Conservation (phyloP, 2,113 vertebrate genomes). For the Chamaetylas fuelleborni region DNA sequence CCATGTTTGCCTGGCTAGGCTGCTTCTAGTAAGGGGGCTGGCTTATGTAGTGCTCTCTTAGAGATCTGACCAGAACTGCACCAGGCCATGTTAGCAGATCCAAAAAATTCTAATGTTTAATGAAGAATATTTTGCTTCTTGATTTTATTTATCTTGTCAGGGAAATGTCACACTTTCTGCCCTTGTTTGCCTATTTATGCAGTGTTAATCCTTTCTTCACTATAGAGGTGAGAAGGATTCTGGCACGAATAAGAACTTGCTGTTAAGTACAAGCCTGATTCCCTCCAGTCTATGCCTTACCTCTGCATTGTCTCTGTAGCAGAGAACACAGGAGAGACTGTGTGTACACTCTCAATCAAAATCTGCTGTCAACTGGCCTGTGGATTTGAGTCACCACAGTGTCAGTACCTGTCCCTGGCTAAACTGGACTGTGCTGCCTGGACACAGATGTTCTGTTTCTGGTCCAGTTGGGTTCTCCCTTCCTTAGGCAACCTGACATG, state of each 20-base stretch:
- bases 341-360: background rate
- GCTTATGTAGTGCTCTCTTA: background rate
- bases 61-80: background rate
- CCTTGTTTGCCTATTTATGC: constrained; percentile 6
- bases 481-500: background rate
- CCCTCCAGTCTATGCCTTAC: background rate
- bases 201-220: constrained; percentile 19
- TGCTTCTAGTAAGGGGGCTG: background rate
- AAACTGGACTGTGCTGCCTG: background rate
- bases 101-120: background rate
- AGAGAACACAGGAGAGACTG: background rate
- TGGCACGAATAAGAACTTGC: background rate
- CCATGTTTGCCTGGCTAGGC: background rate
- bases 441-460: background rate
- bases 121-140: background rate
- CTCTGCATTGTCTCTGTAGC: background rate
- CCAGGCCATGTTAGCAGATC: background rate
- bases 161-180: constrained; percentile 13
- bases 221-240: background rate
- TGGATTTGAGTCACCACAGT: background rate
- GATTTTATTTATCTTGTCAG: constrained; percentile 7
- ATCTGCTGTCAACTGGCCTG: background rate
- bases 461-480: background rate
- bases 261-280: background rate
- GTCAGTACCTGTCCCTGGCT: background rate